Evolutionary conservation across 2,797 vertebrate species (phyloP).

Genomic region (Hybognathus amarus): DNA sequence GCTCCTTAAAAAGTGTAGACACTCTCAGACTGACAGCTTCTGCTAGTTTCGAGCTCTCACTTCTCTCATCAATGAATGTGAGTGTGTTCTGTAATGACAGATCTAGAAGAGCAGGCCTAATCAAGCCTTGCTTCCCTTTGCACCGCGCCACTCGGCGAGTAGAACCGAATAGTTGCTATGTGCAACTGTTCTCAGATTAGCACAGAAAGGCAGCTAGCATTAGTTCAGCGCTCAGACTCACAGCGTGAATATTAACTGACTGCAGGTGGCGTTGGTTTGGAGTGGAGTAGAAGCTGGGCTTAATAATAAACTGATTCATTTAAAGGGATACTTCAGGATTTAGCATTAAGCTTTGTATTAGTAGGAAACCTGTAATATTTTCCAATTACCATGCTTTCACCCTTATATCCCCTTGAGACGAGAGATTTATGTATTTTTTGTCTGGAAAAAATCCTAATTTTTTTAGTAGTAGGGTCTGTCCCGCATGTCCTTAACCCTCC

Average conservation of each 20-base stretch:
- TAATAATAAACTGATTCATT: slow-evolving; percentile 77
- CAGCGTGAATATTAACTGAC: slow-evolving; percentile 74
- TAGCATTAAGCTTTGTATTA: too few species aligned
- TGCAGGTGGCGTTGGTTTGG: slow-evolving; percentile 48
- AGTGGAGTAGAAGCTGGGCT: slow-evolving; percentile 61
- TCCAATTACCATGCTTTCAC: too few species aligned
- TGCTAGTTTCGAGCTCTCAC: slow-evolving; percentile 36
- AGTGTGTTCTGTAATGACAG: slow-evolving; percentile 33
- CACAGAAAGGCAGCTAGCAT: slow-evolving; percentile 60
- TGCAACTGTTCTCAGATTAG: slow-evolving; percentile 58
- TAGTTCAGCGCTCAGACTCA: slow-evolving; percentile 62
- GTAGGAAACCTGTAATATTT: too few species aligned
- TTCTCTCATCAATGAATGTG: slow-evolving; percentile 24
- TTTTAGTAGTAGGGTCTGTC: too few species aligned
- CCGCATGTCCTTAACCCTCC: too few species aligned
- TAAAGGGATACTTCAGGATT: too few species aligned
- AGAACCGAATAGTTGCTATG: slow-evolving; percentile 41
- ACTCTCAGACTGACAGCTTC: slow-evolving; percentile 27
- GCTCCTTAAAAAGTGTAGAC: slow-evolving; percentile 12
- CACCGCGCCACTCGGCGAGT: neutral
- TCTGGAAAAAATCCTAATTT: too few species aligned
- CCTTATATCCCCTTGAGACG: too few species aligned
- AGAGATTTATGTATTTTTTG: too few species aligned
- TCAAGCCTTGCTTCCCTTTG: slow-evolving; percentile 25
- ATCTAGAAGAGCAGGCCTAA: slow-evolving; percentile 14